Evolutionary conservation across 37 sponge, comb jelly and placozoan species (phyloP).

Genomic region (Aphrocallistes beatrix): DNA sequence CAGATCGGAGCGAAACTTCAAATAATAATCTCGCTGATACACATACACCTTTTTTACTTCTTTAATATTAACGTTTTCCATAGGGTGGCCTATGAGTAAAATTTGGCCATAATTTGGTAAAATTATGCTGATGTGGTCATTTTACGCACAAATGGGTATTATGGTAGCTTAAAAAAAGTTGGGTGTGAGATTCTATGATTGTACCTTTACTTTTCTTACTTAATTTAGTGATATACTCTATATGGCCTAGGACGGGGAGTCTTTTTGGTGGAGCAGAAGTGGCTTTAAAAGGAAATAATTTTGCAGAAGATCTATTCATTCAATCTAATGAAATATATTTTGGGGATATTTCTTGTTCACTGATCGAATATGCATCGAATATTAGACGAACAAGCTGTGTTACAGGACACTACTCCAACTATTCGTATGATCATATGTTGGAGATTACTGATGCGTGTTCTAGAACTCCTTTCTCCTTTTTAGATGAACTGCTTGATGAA

Average conservation of each 20-base stretch:
- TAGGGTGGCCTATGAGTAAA: too few species aligned
- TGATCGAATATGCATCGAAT: not conserved
- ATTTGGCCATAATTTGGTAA: too few species aligned
- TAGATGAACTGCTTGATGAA: not conserved
- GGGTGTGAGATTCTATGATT: too few species aligned
- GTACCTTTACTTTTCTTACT: not conserved
- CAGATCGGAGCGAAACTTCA: too few species aligned
- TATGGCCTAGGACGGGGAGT: not conserved
- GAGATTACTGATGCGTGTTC: not conserved
- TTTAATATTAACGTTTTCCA: too few species aligned
- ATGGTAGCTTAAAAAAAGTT: too few species aligned
- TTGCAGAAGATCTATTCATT: not conserved
- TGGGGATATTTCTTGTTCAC: not conserved
- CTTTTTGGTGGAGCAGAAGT: not conserved
- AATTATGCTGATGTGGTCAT: too few species aligned
- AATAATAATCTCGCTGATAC: too few species aligned
- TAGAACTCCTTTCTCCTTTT: not conserved
- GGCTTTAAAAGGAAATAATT: not conserved
- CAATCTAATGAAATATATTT: not conserved
- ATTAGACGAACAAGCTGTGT: not conserved
- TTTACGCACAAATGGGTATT: too few species aligned
- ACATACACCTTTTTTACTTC: too few species aligned
- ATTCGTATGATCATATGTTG: not conserved
- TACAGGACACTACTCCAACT: not conserved
- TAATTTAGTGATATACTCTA: not conserved